Conservation (phyloP, 2,888 invertebrate genomes). For the Theretra japonica region DNA sequence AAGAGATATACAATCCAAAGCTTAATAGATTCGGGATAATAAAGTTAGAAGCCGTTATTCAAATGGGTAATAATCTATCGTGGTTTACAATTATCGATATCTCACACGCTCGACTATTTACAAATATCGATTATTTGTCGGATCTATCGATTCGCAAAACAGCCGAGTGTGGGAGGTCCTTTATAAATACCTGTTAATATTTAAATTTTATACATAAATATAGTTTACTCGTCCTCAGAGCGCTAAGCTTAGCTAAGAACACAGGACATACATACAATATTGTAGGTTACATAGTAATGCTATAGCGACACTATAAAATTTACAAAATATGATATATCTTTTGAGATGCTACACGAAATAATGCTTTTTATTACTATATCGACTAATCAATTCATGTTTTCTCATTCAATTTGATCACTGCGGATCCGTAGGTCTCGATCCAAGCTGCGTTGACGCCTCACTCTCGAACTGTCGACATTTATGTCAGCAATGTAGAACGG, state of each 20-base stretch:
- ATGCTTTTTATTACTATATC: constrained; percentile 71
- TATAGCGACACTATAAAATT: constrained; percentile 84
- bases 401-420: constrained; percentile 69
- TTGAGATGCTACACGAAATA: constrained; percentile 82
- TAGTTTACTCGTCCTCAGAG: constrained; percentile 75
- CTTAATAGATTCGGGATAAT: constrained; percentile 26
- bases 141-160: constrained; percentile 1
- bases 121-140: constrained; percentile 15
- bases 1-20: constrained; percentile 26
- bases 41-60: constrained; percentile 28
- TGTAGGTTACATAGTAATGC: constrained; percentile 75
- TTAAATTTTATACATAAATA: constrained; percentile 60
- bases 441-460: background rate
- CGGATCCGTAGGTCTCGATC: constrained; percentile 47
- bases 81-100: constrained; percentile 24
- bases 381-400: constrained; percentile 79
- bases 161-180: constrained; percentile 5
- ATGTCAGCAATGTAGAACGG: constrained; percentile 13
- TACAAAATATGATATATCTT: constrained; percentile 85
- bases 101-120: background rate
- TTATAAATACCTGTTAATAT: constrained; percentile 45
- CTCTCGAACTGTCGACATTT: constrained; percentile 24
- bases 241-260: constrained; percentile 81
- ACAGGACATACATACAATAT: constrained; percentile 71
- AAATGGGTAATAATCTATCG: constrained; percentile 29